Percentiles rank a stretch among this genome's conserved stretches.
Evolutionary conservation across 2,888 invertebrate species (phyloP).

Genomic region (Actias luna): DNA sequence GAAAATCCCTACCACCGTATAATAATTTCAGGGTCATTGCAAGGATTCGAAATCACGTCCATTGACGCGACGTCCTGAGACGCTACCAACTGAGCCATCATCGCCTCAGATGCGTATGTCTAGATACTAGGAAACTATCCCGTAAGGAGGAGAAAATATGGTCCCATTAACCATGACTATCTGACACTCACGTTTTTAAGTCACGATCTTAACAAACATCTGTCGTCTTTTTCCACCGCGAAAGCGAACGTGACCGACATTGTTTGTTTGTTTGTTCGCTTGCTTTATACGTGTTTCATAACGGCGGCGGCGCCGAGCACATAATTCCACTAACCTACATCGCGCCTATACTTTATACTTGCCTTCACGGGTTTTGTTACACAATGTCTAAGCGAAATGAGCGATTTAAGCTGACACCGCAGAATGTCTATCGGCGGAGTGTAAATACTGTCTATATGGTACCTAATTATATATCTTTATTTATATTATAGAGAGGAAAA

Average conservation of each 20-base stretch:
- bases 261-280: conserved; percentile 39
- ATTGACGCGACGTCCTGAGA: too few relatives aligned
- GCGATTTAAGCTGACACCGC: neutral
- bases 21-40: too few relatives aligned
- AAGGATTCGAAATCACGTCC: too few relatives aligned
- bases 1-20: too few relatives aligned
- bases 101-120: too few relatives aligned
- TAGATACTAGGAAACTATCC: too few relatives aligned
- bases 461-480: too few relatives aligned
- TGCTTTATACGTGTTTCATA: conserved; percentile 36
- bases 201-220: conserved; percentile 29
- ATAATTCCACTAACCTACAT: conserved; percentile 45
- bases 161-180: neutral
- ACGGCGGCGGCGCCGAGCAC: conserved; percentile 16
- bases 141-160: neutral
- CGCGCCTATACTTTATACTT: conserved; percentile 12
- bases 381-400: neutral
- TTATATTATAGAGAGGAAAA: too few relatives aligned
- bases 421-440: neutral
- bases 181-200: conserved; percentile 4
- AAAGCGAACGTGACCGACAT: conserved; percentile 43
- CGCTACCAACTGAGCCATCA: too few relatives aligned
- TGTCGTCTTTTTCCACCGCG: conserved; percentile 22
- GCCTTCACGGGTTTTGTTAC: neutral
- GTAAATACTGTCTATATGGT: neutral